phyloP scores from a whole-genome alignment of 1,140 invertebrate species.

The Conus betulinus region DNA sequence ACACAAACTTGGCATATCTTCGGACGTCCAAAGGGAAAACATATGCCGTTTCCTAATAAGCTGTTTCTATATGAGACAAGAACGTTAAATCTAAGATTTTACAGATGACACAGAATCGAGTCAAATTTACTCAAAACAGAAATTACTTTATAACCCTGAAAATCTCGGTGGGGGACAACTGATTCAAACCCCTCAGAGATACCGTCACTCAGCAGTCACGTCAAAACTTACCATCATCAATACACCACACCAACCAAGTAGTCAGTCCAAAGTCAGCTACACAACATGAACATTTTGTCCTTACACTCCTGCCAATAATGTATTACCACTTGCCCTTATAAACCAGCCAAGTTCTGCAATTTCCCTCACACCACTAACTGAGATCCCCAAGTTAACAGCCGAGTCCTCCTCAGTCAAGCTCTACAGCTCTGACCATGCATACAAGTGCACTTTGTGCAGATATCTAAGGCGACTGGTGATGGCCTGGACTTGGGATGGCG shows the following conservation, averaged over 20 bases:
- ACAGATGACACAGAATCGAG: too few relatives aligned
- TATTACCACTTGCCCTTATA: background rate
- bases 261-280: background rate
- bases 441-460: slow-evolving; percentile 22
- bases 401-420: slow-evolving; percentile 8
- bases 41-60: too few relatives aligned
- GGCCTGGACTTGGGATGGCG: slow-evolving; percentile 36
- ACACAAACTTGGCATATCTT: too few relatives aligned
- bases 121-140: too few relatives aligned
- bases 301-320: background rate
- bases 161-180: background rate
- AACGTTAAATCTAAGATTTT: too few relatives aligned
- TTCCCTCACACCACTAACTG: background rate
- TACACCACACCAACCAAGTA: background rate
- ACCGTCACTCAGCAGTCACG: background rate
- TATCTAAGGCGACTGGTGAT: slow-evolving; percentile 33
- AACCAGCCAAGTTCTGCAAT: background rate
- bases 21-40: too few relatives aligned
- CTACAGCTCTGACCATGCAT: slow-evolving; percentile 26
- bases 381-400: background rate
- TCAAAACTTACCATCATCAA: slow-evolving; percentile 14
- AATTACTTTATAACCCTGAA: too few relatives aligned
- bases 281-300: background rate
- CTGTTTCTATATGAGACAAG: too few relatives aligned
- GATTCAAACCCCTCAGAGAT: background rate